Percentiles rank a stretch among this genome's conserved stretches.
phyloP scores from a whole-genome alignment of 2,113 vertebrate genomes.

The Trogon surrucura region DNA sequence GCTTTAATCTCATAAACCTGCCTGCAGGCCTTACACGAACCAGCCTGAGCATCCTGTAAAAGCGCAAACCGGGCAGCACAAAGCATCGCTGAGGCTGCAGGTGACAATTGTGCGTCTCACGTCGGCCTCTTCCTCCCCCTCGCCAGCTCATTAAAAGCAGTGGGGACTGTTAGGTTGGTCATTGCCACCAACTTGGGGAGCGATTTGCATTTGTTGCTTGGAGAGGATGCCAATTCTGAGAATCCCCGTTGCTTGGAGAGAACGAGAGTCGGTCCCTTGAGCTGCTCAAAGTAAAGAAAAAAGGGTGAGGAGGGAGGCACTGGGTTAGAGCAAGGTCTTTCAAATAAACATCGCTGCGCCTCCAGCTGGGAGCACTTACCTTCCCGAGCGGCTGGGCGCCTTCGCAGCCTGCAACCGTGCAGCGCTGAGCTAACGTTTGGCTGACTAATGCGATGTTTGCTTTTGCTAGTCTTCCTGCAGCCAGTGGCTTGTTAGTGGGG shows the following conservation, averaged over 20 bases:
- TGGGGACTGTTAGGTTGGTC: background rate
- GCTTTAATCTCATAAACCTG: conserved; percentile 79
- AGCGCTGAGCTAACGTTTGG: background rate
- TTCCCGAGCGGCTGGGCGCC: background rate
- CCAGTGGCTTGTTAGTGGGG: background rate
- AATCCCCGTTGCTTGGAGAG: fast-evolving
- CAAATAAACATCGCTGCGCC: fast-evolving
- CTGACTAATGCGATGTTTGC: background rate
- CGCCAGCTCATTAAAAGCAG: conserved; percentile 26
- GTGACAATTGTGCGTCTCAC: background rate
- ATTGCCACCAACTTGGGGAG: background rate
- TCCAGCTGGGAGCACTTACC: background rate
- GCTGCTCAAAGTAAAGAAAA: background rate
- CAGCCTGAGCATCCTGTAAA: conserved; percentile 11
- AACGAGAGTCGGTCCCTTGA: background rate
- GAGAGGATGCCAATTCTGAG: background rate
- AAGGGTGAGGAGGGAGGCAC: background rate
- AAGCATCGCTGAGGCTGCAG: background rate
- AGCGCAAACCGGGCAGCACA: background rate
- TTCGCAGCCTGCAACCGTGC: background rate
- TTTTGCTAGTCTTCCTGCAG: conserved; percentile 3
- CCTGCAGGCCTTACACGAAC: conserved; percentile 29
- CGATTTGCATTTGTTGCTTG: background rate
- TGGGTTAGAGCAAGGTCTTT: background rate
- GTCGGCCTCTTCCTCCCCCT: background rate